phyloP scores from a whole-genome alignment of 2,113 vertebrate genomes.

The Serilophus lunatus region DNA sequence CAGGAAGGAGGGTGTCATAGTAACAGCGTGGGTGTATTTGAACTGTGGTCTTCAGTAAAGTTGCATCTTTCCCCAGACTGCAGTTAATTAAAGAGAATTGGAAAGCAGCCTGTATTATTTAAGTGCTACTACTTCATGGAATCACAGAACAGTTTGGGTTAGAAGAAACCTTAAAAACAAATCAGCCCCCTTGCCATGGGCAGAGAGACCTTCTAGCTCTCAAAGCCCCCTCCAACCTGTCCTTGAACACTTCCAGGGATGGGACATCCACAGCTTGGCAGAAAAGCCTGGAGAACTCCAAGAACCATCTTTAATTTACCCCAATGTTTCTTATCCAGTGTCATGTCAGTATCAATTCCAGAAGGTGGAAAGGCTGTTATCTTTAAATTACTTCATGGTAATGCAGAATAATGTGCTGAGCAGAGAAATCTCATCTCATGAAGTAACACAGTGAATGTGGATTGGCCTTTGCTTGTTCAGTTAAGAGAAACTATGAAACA shows the following conservation, averaged over 20 bases:
- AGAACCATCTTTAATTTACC: rapidly evolving
- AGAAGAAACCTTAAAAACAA: neutral
- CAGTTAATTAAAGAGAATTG: neutral
- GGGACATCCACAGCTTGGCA: neutral
- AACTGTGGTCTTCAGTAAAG: neutral
- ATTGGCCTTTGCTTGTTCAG: neutral
- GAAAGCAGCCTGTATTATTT: neutral
- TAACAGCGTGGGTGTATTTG: neutral
- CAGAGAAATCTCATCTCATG: neutral
- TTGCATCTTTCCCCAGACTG: neutral
- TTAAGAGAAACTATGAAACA: neutral
- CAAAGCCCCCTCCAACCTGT: neutral
- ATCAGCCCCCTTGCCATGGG: neutral
- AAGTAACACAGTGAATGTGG: neutral
- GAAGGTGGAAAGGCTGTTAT: neutral
- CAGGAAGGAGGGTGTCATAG: neutral
- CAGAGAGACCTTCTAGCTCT: neutral
- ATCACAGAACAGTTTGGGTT: neutral
- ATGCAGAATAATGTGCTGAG: neutral
- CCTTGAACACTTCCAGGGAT: neutral
- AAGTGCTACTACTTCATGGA: neutral
- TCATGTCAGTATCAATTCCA: neutral
- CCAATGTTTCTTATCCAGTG: neutral
- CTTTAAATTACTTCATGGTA: neutral
- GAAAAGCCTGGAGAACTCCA: neutral